These are phyloP conservation scores for Actenoides hombroni DNA, from an alignment of 2,113 vertebrate genomes.

Conservation along the genomic window DNA sequence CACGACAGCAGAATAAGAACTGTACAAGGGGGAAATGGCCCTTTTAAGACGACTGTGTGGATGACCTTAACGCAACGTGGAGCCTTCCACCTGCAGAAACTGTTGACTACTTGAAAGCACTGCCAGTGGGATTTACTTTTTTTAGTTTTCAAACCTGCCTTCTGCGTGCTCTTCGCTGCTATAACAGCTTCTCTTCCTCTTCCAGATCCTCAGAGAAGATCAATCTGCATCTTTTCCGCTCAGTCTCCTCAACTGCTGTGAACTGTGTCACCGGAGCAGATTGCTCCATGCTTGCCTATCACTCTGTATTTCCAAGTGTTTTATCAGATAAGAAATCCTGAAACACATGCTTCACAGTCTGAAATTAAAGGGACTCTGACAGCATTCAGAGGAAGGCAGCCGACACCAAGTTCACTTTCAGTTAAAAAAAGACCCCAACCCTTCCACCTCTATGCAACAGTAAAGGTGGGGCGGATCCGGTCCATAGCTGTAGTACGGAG, in stretches of 20 bases:
- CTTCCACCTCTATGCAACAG: neutral
- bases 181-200: neutral
- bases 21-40: neutral
- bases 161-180: neutral
- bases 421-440: neutral
- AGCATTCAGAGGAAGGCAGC: neutral
- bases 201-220: neutral
- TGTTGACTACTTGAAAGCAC: neutral
- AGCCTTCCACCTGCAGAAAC: neutral
- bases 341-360: neutral
- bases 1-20: neutral
- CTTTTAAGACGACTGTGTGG: neutral
- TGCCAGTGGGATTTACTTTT: neutral
- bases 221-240: neutral
- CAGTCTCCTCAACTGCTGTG: neutral
- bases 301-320: neutral
- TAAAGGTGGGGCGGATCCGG: accelerated
- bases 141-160: neutral
- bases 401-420: accelerated
- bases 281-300: neutral
- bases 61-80: neutral
- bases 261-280: neutral
- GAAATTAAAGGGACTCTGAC: neutral
- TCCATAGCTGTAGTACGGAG: accelerated
- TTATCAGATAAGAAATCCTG: neutral